phyloP scores from a whole-genome alignment of 30 jellyfish, hydroid and myxozoan species.

The Chironex yamaguchii region DNA sequence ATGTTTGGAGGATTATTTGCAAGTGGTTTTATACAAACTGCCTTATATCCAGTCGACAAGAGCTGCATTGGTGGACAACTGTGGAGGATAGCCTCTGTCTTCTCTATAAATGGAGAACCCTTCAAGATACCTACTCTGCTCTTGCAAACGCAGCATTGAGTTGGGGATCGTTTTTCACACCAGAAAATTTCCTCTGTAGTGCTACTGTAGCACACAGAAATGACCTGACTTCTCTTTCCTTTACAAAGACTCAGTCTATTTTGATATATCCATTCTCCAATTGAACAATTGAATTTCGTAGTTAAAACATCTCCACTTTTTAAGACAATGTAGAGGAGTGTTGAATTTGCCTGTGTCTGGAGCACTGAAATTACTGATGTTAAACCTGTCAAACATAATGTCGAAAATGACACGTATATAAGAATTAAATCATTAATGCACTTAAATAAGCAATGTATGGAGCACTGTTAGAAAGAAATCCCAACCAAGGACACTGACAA shows the following conservation, averaged over 20 bases:
- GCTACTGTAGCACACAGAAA: constrained; percentile 66
- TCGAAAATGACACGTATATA: no score
- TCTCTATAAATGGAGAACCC: constrained; percentile 20
- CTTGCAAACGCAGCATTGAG: constrained; percentile 93
- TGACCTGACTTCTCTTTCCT: constrained; percentile 71
- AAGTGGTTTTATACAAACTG: constrained; percentile 53
- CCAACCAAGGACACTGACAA: no score
- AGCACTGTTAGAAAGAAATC: no score
- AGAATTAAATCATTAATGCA: no score
- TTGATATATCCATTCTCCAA: constrained; percentile 76
- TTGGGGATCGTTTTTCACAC: constrained; percentile 90
- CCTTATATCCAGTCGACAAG: constrained; percentile 40
- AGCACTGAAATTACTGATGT: no score
- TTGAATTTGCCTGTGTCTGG: no score
- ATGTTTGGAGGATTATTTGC: constrained; percentile 81
- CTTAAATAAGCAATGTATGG: no score
- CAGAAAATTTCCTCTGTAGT: constrained; percentile 72
- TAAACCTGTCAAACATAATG: no score
- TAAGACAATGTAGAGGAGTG: constrained; percentile 57
- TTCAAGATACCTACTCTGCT: constrained; percentile 26
- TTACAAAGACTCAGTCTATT: constrained; percentile 56
- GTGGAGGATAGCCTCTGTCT: constrained; percentile 71
- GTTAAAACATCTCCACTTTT: constrained; percentile 71
- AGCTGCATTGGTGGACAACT: constrained; percentile 93
- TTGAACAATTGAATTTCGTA: constrained; percentile 79